Base-by-base conservation (phyloP, 1,140 invertebrate genomes). In the Zaprionus davidi region DNA sequence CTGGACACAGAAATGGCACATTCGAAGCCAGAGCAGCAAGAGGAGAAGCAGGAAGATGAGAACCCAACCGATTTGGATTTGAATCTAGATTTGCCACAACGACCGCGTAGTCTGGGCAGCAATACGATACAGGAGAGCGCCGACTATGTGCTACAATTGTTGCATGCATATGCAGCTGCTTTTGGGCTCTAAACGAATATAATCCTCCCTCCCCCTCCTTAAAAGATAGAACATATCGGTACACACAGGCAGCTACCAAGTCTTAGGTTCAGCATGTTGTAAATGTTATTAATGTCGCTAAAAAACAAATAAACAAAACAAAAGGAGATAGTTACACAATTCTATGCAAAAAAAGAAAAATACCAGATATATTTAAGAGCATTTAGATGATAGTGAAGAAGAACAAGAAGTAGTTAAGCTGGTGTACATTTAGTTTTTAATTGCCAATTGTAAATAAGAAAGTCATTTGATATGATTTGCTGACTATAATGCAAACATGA, bases 401-500 rank as follows among this genome's bases (percentile, higher is more conserved):
- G 59, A 64, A 62, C 11, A 58, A 79, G 64, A 64, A 57, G 34
- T 71, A 49, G 20, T 51, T 24, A 15, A 41, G 49, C 71, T 72
- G 62, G 53, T 64, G 36, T 77, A 70, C 20, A 71, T 51, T 78
- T 67, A 68, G 58, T 68, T 70, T 78, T 69, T 56, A 60, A 70
- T 73, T 67, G 4, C 3, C 28, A 71, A 57, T 9, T 87, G 84
- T 87, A 87, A 79, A 87, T 87, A 87, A 44, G 57, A 57, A 84
- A 87, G 81, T 87, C 84, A 88, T 87, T 87, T 88, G 84, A 87
- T 90, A 90, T 87, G 84, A 87, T 90, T 83, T 83, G 75, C 51
- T 55, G 41, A 82, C 31, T 64, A 68, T 83, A 76, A 68, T 41
- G 56, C 68, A 68, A 71, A 59, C 62, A 63, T 71, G 67, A 77